Evolutionary conservation across 2,113 vertebrate genomes (phyloP), one percentile per base, ranked within the genome.

Genomic region (Ciconia maguari): DNA sequence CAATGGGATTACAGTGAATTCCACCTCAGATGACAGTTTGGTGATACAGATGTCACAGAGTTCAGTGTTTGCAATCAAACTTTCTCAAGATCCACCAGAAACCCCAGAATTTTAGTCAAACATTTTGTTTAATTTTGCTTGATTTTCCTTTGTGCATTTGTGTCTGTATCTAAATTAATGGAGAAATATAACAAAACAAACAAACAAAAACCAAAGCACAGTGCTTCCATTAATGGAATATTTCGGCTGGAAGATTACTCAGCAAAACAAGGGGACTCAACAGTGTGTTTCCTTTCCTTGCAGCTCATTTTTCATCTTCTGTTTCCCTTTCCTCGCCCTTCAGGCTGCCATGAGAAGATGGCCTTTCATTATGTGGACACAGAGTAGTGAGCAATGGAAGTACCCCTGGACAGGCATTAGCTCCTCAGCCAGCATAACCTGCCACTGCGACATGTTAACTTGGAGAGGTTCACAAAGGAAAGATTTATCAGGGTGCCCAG

Each of bases 1-100:
- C 60, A 52, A 14, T 13, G 82, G 65, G 48, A 77, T 96, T 95
- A 79, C 70, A 46, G 38, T 49, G 20, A 91, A 95, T 97, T 95
- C 64, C 34, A 77, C 54, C 80, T 72, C 10, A 17, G 65, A 52
- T 44, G 87, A 64, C 87, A 76, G 44, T 69, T 83, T 58, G 69
- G 25, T 44, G 32, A 74, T n/a, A 77, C 34, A 52, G 13, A 30
- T 3, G 1, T 11, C 3, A 2, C 20, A 48, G 38, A 34, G 15
- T 27, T 90, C 30, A 26, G 21, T 49, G 54, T 58, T 68, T 51
- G 22, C 21, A 68, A 19, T 36, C 0, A 1, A 36, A 55, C 57
- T 77, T 77, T 64, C 22, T 54, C 11, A 21, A 41, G 26, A 34
- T 34, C 32, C 20, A 84, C 42, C 22, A 91, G 64, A 94, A 78